Conservation (phyloP, 1,140 invertebrate species). For the Drosophila watanabei region DNA sequence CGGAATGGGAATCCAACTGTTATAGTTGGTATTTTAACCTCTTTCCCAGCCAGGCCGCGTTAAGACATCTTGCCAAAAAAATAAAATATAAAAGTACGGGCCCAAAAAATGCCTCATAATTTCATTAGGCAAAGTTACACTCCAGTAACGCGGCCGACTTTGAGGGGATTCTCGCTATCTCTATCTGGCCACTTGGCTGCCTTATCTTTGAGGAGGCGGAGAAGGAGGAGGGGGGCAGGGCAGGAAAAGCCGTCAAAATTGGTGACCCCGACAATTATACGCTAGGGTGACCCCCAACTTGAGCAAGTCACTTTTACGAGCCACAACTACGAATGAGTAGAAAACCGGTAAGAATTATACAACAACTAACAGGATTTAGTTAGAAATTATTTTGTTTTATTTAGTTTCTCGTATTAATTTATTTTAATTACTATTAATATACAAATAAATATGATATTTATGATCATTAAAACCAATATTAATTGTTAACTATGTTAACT, state of each 20-base stretch:
- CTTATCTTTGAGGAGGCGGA: conserved; percentile 33
- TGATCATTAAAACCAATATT: not conserved
- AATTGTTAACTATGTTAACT: not conserved
- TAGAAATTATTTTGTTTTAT: conserved; percentile 31
- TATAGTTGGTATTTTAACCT: conserved; percentile 47
- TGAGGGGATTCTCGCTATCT: conserved; percentile 13
- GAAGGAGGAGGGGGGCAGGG: not conserved
- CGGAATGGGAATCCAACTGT: conserved; percentile 44
- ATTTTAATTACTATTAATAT: not conserved
- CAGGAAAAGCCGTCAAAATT: conserved; percentile 45
- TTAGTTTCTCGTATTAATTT: not conserved
- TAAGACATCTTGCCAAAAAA: conserved; percentile 61
- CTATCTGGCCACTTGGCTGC: conserved; percentile 41
- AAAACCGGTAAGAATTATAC: conserved; percentile 18
- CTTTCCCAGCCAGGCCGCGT: conserved; percentile 37
- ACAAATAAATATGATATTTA: not conserved
- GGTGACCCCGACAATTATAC: conserved; percentile 52
- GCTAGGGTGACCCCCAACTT: conserved; percentile 23
- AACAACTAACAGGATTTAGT: conserved; percentile 56
- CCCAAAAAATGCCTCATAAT: conserved; percentile 58
- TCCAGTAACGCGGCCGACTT: conserved; percentile 51
- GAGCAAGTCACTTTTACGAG: conserved; percentile 27
- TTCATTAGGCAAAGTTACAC: conserved; percentile 63
- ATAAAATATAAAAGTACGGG: conserved; percentile 20
- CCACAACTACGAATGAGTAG: not conserved